Percentiles rank a stretch among this genome's conserved stretches.
These are phyloP conservation scores for Drosophila barbarae DNA, from an alignment of 2,888 invertebrate genomes.

Conservation along the genomic window DNA sequence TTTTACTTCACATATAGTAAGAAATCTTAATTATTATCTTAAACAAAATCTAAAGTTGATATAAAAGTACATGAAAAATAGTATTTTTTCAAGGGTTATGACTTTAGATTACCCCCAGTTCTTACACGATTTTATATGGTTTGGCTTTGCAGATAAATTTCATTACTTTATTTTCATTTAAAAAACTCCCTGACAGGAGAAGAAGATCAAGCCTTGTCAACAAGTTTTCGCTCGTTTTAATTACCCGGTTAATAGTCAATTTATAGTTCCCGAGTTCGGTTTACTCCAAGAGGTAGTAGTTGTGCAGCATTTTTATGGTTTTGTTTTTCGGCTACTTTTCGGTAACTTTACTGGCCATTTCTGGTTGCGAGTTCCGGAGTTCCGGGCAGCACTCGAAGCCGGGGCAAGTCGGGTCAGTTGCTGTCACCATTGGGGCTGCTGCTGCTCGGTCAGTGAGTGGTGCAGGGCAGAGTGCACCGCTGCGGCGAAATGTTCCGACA, in stretches of 20 bases:
- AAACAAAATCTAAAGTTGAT: not conserved
- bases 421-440: slow-evolving; percentile 23
- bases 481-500: slow-evolving; percentile 52
- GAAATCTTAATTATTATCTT: slow-evolving; percentile 1
- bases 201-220: slow-evolving; percentile 5
- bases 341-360: slow-evolving; percentile 18
- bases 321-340: slow-evolving; percentile 27
- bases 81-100: not conserved
- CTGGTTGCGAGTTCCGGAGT: slow-evolving; percentile 1
- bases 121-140: not conserved
- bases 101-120: not conserved
- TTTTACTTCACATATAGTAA: not conserved
- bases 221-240: slow-evolving; percentile 22
- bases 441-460: slow-evolving; percentile 11
- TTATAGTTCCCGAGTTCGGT: slow-evolving; percentile 14
- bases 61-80: slow-evolving; percentile 7
- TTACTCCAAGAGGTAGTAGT: slow-evolving; percentile 9
- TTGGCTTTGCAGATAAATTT: too few species aligned
- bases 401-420: slow-evolving; percentile 25
- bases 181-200: not conserved
- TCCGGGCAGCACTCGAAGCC: slow-evolving; percentile 22
- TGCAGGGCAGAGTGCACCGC: slow-evolving; percentile 52
- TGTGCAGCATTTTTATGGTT: slow-evolving; percentile 22
- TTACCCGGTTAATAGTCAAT: slow-evolving; percentile 13
- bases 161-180: not conserved